Percentiles rank a stretch among this genome's conserved stretches.
These are phyloP conservation scores for Heptranchias perlo DNA, from an alignment of 2,113 vertebrate species.

Conservation along the genomic window DNA sequence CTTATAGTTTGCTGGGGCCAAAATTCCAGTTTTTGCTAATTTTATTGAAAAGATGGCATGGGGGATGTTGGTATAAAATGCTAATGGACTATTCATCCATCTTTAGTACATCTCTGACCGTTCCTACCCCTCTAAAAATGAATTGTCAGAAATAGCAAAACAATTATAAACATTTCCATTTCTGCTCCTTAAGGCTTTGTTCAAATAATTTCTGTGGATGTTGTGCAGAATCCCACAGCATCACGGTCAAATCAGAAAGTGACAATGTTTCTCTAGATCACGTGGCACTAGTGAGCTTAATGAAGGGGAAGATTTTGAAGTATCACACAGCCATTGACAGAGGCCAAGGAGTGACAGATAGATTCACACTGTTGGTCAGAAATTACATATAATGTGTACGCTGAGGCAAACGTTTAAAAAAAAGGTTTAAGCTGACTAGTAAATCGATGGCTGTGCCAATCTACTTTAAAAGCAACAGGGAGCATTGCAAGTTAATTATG, in stretches of 20 bases:
- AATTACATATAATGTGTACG: neutral
- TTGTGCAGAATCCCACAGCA: neutral
- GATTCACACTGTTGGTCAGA: neutral
- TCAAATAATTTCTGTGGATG: neutral
- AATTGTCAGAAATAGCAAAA: neutral
- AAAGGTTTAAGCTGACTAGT: neutral
- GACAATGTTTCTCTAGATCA: neutral
- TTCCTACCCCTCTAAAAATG: neutral
- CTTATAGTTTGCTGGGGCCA: neutral
- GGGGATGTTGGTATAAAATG: neutral
- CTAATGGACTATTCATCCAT: neutral
- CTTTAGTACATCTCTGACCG: neutral
- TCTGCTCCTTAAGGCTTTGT: neutral
- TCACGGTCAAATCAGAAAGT: neutral
- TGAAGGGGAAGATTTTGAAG: neutral
- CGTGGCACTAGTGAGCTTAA: neutral
- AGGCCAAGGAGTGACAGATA: neutral
- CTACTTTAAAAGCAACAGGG: neutral
- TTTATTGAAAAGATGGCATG: neutral
- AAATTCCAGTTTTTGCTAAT: neutral
- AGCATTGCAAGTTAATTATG: neutral
- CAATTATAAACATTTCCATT: neutral
- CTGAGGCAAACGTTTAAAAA: neutral
- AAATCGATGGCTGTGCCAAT: neutral
- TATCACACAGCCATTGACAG: neutral